Percentiles rank a stretch among this genome's conserved stretches.
These are phyloP conservation scores for Eunapius fragilis DNA, from an alignment of 37 sponge, comb jelly and placozoan genomes.

Conservation along the genomic window DNA sequence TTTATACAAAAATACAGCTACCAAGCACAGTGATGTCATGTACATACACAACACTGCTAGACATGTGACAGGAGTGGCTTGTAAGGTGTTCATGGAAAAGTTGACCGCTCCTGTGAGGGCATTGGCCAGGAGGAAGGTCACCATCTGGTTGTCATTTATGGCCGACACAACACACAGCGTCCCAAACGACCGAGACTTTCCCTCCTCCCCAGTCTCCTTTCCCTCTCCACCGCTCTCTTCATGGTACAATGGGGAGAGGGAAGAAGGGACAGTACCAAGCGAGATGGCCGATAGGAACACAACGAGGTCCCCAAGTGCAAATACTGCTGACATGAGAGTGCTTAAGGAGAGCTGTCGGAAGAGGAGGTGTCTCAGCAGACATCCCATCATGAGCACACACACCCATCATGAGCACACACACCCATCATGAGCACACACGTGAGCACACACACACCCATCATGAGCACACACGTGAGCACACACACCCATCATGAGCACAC, in stretches of 20 bases:
- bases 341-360: slow-evolving; percentile 47
- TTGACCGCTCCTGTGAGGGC: slow-evolving; percentile 91
- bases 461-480: too few relatives aligned
- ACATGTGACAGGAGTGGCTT: background rate
- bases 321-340: slow-evolving; percentile 16
- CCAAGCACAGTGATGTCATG: slow-evolving; percentile 29
- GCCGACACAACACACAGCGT: slow-evolving; percentile 68
- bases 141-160: slow-evolving; percentile 90
- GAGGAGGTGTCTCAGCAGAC: background rate
- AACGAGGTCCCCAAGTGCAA: slow-evolving; percentile 36
- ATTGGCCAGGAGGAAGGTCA: slow-evolving; percentile 91
- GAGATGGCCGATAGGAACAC: background rate
- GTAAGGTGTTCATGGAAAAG: slow-evolving; percentile 78
- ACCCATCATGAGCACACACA: background rate
- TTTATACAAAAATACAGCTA: background rate
- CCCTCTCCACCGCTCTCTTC: background rate
- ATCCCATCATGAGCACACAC: background rate
- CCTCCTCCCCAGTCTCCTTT: background rate
- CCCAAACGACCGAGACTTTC: background rate
- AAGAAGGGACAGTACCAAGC: background rate
- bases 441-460: too few relatives aligned
- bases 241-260: background rate
- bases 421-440: too few relatives aligned
- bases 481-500: too few relatives aligned
- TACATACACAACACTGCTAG: slow-evolving; percentile 50